Evolutionary conservation across 1,140 invertebrate species (phyloP).

Genomic region (Acromyrmex charruanus): DNA sequence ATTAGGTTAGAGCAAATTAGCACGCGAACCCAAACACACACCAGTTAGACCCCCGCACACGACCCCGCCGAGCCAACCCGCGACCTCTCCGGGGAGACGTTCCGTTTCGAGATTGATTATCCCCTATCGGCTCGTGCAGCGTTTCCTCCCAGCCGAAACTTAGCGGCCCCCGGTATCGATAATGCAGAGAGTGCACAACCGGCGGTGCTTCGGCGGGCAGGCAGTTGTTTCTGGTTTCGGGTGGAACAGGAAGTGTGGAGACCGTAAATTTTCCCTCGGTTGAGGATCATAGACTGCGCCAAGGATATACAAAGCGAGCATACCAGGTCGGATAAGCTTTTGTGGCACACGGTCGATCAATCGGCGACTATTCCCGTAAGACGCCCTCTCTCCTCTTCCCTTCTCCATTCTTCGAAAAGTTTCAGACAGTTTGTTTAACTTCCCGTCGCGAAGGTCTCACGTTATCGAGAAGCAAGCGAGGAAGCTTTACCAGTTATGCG

Average conservation of each 20-base stretch:
- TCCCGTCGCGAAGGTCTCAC: conserved; percentile 34
- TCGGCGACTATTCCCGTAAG: conserved; percentile 49
- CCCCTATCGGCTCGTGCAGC: conserved; percentile 82
- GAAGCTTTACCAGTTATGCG: conserved; percentile 55
- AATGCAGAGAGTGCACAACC: conserved; percentile 72
- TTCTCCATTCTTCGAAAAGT: conserved; percentile 38
- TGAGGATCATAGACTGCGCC: conserved; percentile 65
- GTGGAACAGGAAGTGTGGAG: conserved; percentile 62
- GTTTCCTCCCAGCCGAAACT: conserved; percentile 79
- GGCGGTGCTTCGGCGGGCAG: neutral
- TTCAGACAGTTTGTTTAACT: conserved; percentile 59
- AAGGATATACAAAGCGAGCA: conserved; percentile 61
- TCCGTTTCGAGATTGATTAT: conserved; percentile 85
- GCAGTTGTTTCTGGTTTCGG: conserved; percentile 49
- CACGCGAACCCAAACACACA: conserved; percentile 82
- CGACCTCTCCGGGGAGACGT: conserved; percentile 68
- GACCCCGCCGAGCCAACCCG: conserved; percentile 36
- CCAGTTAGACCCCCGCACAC: conserved; percentile 34
- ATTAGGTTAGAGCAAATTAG: conserved; percentile 84
- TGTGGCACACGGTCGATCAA: conserved; percentile 64
- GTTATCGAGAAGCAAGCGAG: conserved; percentile 47
- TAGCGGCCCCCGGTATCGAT: conserved; percentile 76
- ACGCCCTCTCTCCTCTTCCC: neutral
- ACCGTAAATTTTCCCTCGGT: conserved; percentile 70
- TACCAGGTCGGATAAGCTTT: conserved; percentile 62